These are phyloP conservation scores for Drosophila ezoana DNA, from an alignment of 2,888 invertebrate species.

Conservation along the genomic window DNA sequence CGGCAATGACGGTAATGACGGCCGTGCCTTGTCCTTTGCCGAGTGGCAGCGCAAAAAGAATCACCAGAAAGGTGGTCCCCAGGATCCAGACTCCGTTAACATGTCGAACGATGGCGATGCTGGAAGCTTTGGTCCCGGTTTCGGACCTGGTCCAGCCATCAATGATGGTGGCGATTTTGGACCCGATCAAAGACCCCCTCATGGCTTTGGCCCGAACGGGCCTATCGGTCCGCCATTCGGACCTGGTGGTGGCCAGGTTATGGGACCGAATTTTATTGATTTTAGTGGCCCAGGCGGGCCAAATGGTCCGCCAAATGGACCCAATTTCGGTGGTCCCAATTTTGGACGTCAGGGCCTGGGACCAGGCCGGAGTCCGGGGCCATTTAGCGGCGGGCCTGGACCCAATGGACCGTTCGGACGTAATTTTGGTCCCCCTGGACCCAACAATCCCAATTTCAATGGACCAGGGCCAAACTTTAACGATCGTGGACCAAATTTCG, in stretches of 20 bases:
- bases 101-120: not conserved
- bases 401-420: slow-evolving; percentile 43
- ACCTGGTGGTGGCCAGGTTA: slow-evolving; percentile 22
- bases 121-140: slow-evolving; percentile 4
- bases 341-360: slow-evolving; percentile 28
- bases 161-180: slow-evolving; percentile 17
- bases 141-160: not conserved
- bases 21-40: slow-evolving; percentile 63
- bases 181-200: slow-evolving; percentile 18
- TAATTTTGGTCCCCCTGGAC: slow-evolving; percentile 44
- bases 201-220: slow-evolving; percentile 26
- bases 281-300: slow-evolving; percentile 31
- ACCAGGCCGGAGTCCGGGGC: slow-evolving; percentile 13
- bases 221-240: slow-evolving; percentile 9
- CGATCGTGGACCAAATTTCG: slow-evolving; percentile 18
- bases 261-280: slow-evolving; percentile 41
- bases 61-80: not conserved
- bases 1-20: slow-evolving; percentile 25
- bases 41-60: slow-evolving; percentile 77
- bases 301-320: slow-evolving; percentile 15
- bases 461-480: slow-evolving; percentile 39
- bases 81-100: not conserved
- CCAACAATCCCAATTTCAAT: slow-evolving; percentile 32
- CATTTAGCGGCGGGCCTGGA: slow-evolving; percentile 23
- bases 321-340: slow-evolving; percentile 33